phyloP scores from a whole-genome alignment of 2,888 invertebrate genomes.

The Ditylenchus weischeri region DNA sequence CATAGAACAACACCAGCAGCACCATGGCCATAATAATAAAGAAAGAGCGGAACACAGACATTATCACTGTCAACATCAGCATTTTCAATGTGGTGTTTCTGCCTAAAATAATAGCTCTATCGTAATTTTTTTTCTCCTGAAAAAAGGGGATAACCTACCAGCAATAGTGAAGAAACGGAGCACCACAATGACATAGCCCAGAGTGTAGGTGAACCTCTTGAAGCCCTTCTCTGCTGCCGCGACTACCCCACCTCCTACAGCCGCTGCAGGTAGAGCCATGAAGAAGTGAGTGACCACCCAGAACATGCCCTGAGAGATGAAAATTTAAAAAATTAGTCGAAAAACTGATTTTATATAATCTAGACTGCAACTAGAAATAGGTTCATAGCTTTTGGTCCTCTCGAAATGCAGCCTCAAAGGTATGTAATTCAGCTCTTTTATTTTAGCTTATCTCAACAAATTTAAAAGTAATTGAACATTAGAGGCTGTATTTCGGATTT shows the following conservation, averaged over 20 bases:
- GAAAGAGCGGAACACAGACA: conserved; percentile 98
- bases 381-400: no score
- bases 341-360: no score
- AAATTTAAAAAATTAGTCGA: no score
- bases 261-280: conserved; percentile 44
- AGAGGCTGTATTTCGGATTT: no score
- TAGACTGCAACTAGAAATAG: no score
- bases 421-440: no score
- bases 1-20: conserved; percentile 93
- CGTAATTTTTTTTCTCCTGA: no score
- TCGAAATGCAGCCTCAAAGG: no score
- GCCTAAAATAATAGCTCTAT: no score
- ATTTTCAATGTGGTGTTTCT: conserved; percentile 84
- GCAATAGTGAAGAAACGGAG: conserved; percentile 98
- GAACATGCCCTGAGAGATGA: no score
- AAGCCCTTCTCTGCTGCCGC: conserved; percentile 26
- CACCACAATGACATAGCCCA: conserved; percentile 96
- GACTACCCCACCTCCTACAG: conserved; percentile 25
- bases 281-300: conserved; percentile 79
- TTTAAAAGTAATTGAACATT: no score
- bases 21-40: conserved; percentile 84
- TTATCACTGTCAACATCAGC: conserved; percentile 93
- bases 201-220: conserved; percentile 86
- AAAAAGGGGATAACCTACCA: conserved; percentile 64
- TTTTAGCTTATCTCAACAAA: no score